Evolutionary conservation across 2,888 invertebrate species (phyloP).

Genomic region (Anagyrus pseudococci): DNA sequence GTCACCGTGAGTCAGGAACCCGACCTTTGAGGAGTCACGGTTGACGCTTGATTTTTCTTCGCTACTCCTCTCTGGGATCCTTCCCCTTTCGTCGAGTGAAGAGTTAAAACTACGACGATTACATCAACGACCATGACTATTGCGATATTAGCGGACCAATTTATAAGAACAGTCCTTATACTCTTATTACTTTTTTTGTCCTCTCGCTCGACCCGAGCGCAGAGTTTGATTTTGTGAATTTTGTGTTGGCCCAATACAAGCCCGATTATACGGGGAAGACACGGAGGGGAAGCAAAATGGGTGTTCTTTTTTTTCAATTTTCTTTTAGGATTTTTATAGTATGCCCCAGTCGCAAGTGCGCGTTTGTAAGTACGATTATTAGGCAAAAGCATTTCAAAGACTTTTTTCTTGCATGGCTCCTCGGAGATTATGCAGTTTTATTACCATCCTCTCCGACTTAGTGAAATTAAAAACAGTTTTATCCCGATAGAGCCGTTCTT

Average conservation of each 20-base stretch:
- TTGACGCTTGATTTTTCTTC: slow-evolving; percentile 43
- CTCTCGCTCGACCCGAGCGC: too few relatives aligned
- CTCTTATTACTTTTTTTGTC: too few relatives aligned
- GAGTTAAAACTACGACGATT: background rate
- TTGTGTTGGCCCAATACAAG: slow-evolving; percentile 27
- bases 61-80: slow-evolving; percentile 33
- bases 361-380: slow-evolving; percentile 35
- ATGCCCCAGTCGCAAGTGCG: slow-evolving; percentile 15
- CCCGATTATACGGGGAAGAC: slow-evolving; percentile 35
- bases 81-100: slow-evolving; percentile 18
- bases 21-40: slow-evolving; percentile 49
- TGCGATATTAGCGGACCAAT: slow-evolving; percentile 30
- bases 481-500: too few relatives aligned
- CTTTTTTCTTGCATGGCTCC: slow-evolving; percentile 21
- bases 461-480: too few relatives aligned
- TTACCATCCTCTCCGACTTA: too few relatives aligned
- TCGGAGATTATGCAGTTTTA: too few relatives aligned
- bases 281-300: slow-evolving; percentile 7
- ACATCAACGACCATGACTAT: background rate
- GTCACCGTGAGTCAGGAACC: slow-evolving; percentile 52
- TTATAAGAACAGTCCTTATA: too few relatives aligned
- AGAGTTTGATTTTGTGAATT: too few relatives aligned
- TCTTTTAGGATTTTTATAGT: slow-evolving; percentile 23
- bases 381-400: slow-evolving; percentile 11
- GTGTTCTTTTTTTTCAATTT: slow-evolving; percentile 9